Evolutionary conservation across 2,888 invertebrate species (phyloP), one percentile per base, ranked within the genome.

Genomic region (Drosophila mimica): DNA sequence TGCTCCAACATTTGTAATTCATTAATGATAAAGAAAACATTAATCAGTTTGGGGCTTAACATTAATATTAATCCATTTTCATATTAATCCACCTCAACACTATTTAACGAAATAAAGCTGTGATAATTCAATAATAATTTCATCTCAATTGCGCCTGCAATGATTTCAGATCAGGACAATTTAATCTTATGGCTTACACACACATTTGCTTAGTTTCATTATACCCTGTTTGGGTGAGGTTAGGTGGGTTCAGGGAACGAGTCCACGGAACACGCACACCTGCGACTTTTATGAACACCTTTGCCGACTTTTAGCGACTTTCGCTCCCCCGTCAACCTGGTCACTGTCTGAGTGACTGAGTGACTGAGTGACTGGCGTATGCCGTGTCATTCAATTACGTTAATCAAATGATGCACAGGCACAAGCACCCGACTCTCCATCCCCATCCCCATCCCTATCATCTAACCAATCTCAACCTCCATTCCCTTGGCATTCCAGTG

Each of bases 321-420:
- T 53, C 30, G 30, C 20, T 25, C 31, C 43, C 20, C 71, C 74
- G 73, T 71, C 76, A 76, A 81, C 76, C 76, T 76, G 70, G 51
- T 28, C 46, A 67, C 74, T 77, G 74, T 36, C 53, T 61, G 66
- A 69, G 20, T 68, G 68, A 62, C 58, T 69, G 73, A 69, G 20
- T 68, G 68, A 62, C 58, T 69, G 73, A 69, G 46, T 84, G 85
- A 82, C 76, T 84, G 81, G 88, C 82, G 82, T 85, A 88, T 85
- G 88, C 80, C 82, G 74, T 80, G 82, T 87, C 89, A 87, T 88
- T 87, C 84, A 86, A 88, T 87, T 87, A 87, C 87, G 87, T 87
- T 87, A 87, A 87, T 87, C 89, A 87, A 88, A 82, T 88, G 87
- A 86, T 79, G 82, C 82, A 85, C 83, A 83, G 80, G 79, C 86